phyloP scores from a whole-genome alignment of 1,140 invertebrate genomes.

The Dufourea novaeangliae region DNA sequence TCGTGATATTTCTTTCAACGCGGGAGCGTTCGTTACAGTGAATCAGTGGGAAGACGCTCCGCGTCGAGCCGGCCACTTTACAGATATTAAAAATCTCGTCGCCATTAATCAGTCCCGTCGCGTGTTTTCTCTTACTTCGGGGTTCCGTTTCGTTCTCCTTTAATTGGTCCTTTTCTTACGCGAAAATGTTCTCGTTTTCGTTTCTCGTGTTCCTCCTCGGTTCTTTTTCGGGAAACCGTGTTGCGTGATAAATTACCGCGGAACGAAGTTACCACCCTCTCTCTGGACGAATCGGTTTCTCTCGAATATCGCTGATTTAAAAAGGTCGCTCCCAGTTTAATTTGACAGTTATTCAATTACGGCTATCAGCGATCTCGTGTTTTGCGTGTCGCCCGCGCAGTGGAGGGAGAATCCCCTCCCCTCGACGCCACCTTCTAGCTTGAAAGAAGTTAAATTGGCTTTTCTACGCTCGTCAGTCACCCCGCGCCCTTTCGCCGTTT shows the following conservation, averaged over 20 bases:
- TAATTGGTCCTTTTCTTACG: slow-evolving; percentile 19
- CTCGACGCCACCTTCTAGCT: slow-evolving; percentile 27
- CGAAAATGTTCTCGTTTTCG: no score
- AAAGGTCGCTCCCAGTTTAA: slow-evolving; percentile 60
- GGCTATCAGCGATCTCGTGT: slow-evolving; percentile 60
- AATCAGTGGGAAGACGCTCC: slow-evolving; percentile 25
- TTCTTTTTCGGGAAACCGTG: not conserved
- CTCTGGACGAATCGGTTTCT: slow-evolving; percentile 12
- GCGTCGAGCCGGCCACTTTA: slow-evolving; percentile 44
- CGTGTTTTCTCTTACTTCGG: not conserved
- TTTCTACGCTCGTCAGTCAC: slow-evolving; percentile 63
- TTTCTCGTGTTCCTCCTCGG: not conserved
- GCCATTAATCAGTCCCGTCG: slow-evolving; percentile 51
- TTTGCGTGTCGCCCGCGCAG: slow-evolving; percentile 43
- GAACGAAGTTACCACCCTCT: slow-evolving; percentile 15
- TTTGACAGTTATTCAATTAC: slow-evolving; percentile 69
- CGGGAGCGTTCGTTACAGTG: slow-evolving; percentile 47
- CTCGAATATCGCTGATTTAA: slow-evolving; percentile 58
- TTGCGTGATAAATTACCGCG: slow-evolving; percentile 37
- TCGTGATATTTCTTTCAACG: slow-evolving; percentile 57
- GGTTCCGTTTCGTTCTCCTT: slow-evolving; percentile 9
- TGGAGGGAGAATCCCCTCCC: no score
- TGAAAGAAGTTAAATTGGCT: slow-evolving; percentile 69
- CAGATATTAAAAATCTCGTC: slow-evolving; percentile 62
- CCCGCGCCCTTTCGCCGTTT: slow-evolving; percentile 52